Percentiles rank a stretch among this genome's conserved stretches.
Evolutionary conservation across 2,113 vertebrate genomes (phyloP).

Genomic region (Felis chaus): DNA sequence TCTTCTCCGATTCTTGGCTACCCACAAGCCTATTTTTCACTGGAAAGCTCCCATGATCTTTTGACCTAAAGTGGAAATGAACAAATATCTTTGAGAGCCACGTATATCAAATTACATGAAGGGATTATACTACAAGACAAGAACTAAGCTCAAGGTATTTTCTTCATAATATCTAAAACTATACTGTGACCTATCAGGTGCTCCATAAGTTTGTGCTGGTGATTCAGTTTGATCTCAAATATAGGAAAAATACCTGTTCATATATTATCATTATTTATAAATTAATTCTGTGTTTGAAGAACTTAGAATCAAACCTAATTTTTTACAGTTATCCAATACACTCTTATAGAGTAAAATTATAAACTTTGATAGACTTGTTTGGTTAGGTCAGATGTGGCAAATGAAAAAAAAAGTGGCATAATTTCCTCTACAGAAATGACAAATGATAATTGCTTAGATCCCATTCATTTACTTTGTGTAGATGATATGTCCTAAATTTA

Average conservation of each 20-base stretch:
- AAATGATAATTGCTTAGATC: neutral
- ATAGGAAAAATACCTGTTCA: neutral
- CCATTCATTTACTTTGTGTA: neutral
- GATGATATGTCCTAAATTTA: neutral
- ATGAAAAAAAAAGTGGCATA: neutral
- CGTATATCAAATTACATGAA: neutral
- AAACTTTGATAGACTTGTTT: neutral
- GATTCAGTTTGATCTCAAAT: neutral
- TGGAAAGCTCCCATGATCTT: neutral
- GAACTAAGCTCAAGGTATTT: neutral
- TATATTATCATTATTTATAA: neutral
- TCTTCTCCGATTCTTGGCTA: neutral
- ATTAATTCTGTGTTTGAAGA: neutral
- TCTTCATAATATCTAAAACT: neutral
- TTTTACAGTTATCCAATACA: neutral
- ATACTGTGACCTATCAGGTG: too few relatives aligned
- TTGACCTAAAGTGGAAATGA: neutral
- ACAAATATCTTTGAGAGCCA: neutral
- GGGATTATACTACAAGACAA: neutral
- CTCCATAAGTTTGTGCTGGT: neutral
- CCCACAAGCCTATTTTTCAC: neutral
- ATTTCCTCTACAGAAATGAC: neutral
- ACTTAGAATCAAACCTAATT: neutral
- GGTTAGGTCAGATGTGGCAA: neutral
- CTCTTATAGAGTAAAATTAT: neutral